phyloP scores from a whole-genome alignment of 2,113 vertebrate genomes.

The Hirundichthys speculiger region DNA sequence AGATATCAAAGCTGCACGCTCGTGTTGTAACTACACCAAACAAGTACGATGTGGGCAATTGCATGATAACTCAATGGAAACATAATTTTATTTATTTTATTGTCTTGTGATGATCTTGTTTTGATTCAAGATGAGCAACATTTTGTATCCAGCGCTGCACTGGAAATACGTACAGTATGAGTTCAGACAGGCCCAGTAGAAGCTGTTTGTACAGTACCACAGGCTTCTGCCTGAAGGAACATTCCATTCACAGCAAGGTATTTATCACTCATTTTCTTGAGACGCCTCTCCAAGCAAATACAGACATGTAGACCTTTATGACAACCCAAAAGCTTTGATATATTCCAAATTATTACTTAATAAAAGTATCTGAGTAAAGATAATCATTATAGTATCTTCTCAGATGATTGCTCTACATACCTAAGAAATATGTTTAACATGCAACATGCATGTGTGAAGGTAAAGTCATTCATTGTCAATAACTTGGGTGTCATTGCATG shows the following conservation, averaged over 20 bases:
- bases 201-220: conserved; percentile 41
- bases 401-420: background rate
- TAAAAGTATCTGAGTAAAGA: background rate
- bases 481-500: too few relatives aligned
- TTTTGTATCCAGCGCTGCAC: conserved; percentile 1
- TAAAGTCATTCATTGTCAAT: too few relatives aligned
- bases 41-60: conserved; percentile 14
- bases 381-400: conserved; percentile 5
- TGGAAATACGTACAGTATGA: conserved; percentile 51
- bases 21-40: conserved; percentile 3
- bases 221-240: conserved; percentile 42
- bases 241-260: conserved; percentile 43
- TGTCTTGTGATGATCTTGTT: conserved; percentile 19
- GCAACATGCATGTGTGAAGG: too few relatives aligned
- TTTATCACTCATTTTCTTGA: conserved; percentile 38
- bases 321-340: conserved; percentile 4
- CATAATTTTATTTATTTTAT: background rate
- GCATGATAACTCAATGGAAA: background rate
- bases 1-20: background rate
- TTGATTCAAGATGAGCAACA: conserved; percentile 26
- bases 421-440: background rate
- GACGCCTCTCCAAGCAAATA: conserved; percentile 30
- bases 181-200: conserved; percentile 66
- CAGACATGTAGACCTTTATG: conserved; percentile 19
- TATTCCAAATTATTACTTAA: background rate